Conservation (phyloP, 2,888 invertebrate species). For the Drosophila prolongata region DNA sequence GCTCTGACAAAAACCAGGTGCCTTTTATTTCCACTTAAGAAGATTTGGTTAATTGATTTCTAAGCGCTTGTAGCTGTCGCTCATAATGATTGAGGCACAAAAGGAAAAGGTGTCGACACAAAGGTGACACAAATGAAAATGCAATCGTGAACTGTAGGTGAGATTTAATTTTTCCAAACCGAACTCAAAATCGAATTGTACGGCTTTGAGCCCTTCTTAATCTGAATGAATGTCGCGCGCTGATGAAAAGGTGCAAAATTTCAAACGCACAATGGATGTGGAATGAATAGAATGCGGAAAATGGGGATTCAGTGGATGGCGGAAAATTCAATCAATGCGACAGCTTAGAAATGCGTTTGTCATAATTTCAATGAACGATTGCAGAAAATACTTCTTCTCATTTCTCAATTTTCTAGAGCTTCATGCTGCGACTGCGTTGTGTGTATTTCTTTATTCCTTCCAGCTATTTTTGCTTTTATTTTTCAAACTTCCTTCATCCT, state of each 20-base stretch:
- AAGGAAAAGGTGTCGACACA: conserved; percentile 68
- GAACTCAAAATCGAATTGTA: conserved; percentile 23
- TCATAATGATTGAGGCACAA: conserved; percentile 49
- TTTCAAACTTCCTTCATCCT: conserved; percentile 29
- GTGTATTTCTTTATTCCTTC: conserved; percentile 22
- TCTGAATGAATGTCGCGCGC: conserved; percentile 43
- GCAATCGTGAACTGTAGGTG: conserved; percentile 45
- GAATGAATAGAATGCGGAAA: conserved; percentile 13
- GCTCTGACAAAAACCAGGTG: conserved; percentile 48
- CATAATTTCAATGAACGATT: conserved; percentile 75
- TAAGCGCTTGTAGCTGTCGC: conserved; percentile 58
- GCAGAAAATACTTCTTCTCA: conserved; percentile 70
- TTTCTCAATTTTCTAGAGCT: conserved; percentile 57
- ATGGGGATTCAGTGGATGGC: conserved; percentile 5
- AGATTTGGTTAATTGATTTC: conserved; percentile 68
- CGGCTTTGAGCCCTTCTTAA: conserved; percentile 42
- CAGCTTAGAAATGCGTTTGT: conserved; percentile 76
- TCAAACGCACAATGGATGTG: conserved; percentile 48
- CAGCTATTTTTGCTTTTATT: conserved; percentile 20
- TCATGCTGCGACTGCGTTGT: conserved; percentile 22
- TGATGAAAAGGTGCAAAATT: conserved; percentile 62
- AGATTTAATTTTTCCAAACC: conserved; percentile 51
- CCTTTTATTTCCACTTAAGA: conserved; percentile 17
- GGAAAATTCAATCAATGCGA: conserved; percentile 73
- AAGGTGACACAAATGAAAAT: conserved; percentile 51